Base-by-base conservation (phyloP, 2,888 invertebrate species). In the Anorthoa munda region DNA sequence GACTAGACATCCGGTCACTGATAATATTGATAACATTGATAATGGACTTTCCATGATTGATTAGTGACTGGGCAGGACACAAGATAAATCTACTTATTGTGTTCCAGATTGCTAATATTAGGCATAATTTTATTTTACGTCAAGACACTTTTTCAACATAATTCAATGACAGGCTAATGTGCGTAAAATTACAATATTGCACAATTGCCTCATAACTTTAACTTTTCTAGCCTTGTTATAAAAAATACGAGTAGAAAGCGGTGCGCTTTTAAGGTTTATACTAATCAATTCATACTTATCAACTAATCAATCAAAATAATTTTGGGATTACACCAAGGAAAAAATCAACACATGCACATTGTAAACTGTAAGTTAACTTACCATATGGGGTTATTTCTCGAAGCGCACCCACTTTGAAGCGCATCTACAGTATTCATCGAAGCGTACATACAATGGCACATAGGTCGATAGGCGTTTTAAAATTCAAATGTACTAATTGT, bases 11-110 rank as follows among this genome's bases (percentile, higher is more conserved):
- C 70, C 70, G 39, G 59, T 58, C 60, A 59, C 26, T 59, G 70
- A 74, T 82, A 46, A 68, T 68, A 56, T 60, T 61, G 78, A 72
- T 72, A 64, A 53, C n/a, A 58, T 64, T 60, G 69, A 73, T 82
- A 70, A 78, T 55, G 68, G 13, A 50, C 39, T 55, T 65, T 45
- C 21, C 50, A 45, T 13, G 45, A 65, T 58, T 51, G 59, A 67
- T 79, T 53, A 61, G 21, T 59, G 31, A 51, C n/a, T 64, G 26
- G 23, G 58, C 46, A 39, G 21, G 39, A 46, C 31, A 59, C n/a
- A 59, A 21, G 15, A 67, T 48, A 23, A 46, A 58, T 66, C 23
- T 5, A 72, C 46, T 39, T 45, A 39, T n/a, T 60, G 53, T 45
- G 31, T 51, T 56, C 15, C 5, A 45, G 18, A 18, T 59, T 17